Base-by-base conservation (phyloP, 2,888 invertebrate species). In the Rhodophaea formosa region DNA sequence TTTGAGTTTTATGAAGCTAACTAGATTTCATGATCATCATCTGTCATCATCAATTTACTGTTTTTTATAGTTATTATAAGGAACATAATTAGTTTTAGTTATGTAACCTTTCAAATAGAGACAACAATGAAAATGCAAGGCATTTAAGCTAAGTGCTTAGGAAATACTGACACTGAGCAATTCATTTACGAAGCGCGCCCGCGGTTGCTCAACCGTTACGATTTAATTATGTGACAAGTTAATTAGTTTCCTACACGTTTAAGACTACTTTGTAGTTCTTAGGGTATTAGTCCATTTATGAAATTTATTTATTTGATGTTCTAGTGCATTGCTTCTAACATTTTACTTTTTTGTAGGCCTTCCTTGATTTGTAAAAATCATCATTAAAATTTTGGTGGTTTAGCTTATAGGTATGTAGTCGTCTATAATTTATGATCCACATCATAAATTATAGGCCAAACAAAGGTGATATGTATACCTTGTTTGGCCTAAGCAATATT, bases 171-270 rank as follows among this genome's bases (percentile, higher is more conserved):
- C 53, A 44, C 30, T 23, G 17, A 43, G 43, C 29, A 53, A 53
- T 53, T 44, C 43, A 29, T 29, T 30, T 23, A 29, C 42, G 30
- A 43, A 43, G n/a, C n/a, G n/a, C n/a, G 43, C 53, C 43, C n/a
- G 14, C 17, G 5, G 16, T 44, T 43, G 53, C 53, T 44, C 30
- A 53, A 53, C 29, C 14, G 30, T 30, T 53, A 53, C 43, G 35
- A 53, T 53, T 53, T 29, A 53, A 51, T 51, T 51, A 35, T 16
- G 51, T 35, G 51, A 51, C 51, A 51, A 51, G 10, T 43, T 53
- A 53, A 53, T 53, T 53, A 43, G 29, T 43, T 53, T 53, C 23
- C 53, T 23, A 23, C 53, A 53, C 23, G 30, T 12, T 53, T 42
- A 43, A 29, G 42, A 42, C 6, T 42, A 44, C 15, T 14, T 53